Evolutionary conservation across 2,888 invertebrate genomes (phyloP).

Genomic region (Fragum fragum): DNA sequence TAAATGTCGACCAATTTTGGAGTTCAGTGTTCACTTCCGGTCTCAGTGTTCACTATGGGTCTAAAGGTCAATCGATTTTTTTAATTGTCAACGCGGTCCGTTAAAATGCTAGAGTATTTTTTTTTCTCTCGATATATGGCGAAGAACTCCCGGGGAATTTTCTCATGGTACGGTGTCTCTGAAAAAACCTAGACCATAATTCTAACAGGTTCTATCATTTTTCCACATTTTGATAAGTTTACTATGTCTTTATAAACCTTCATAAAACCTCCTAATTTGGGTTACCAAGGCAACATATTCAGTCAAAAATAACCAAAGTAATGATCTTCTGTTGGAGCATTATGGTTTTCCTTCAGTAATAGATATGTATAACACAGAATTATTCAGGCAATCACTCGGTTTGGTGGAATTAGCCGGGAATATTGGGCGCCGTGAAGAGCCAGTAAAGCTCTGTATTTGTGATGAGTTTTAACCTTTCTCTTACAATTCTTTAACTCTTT

Average conservation of each 20-base stretch:
- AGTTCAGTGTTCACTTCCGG: too few species aligned
- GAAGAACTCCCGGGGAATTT: too few species aligned
- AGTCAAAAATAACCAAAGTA: constrained; percentile 55
- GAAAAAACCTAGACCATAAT: constrained; percentile 54
- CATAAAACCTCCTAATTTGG: constrained; percentile 61
- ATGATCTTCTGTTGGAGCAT: constrained; percentile 3
- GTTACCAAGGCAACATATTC: constrained; percentile 59
- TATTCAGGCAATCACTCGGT: constrained; percentile 61
- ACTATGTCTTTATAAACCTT: constrained; percentile 62
- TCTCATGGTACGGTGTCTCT: background rate
- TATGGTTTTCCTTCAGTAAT: constrained; percentile 40
- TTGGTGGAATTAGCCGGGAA: constrained; percentile 57
- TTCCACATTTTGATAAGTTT: constrained; percentile 69
- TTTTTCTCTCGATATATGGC: too few species aligned
- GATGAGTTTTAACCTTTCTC: constrained; percentile 36
- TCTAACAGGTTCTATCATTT: constrained; percentile 62
- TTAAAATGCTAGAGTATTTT: too few species aligned
- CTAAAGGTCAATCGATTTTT: too few species aligned
- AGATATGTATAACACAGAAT: constrained; percentile 70
- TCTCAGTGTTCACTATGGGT: too few species aligned
- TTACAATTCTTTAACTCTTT: too few species aligned
- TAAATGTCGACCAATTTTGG: too few species aligned
- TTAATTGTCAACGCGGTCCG: too few species aligned
- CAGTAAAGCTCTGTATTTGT: constrained; percentile 43
- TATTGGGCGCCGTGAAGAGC: constrained; percentile 59